Base-by-base conservation (phyloP, 2,888 invertebrate genomes). In the Hypena proboscidalis region DNA sequence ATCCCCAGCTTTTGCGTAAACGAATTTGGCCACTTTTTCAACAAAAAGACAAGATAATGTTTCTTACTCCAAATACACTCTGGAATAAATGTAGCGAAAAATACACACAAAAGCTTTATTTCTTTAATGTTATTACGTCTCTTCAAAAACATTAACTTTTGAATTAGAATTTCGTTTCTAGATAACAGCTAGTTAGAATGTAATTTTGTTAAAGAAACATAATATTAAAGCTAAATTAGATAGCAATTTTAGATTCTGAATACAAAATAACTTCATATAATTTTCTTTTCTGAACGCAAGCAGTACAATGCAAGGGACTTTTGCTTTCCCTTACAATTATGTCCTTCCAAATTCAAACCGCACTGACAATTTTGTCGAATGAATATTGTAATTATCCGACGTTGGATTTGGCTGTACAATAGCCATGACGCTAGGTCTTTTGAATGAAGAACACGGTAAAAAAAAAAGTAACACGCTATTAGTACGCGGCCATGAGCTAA, bases 401-500 rank as follows among this genome's bases (percentile, higher is more conserved):
- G 39, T 41, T 45, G 26, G 25, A 33, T 57, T 61, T 59, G 62
- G 58, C 62, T 58, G 64, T 59, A 63, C 67, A 57, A 64, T 58
- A 54, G 54, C 55, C 55, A 56, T 51, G 67, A 61, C 62, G 54
- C 55, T 54, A 56, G 52, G 67, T 62, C 62, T 67, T 70, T 57
- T 53, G 44, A 59, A 25, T 44, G 46, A 32, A 41, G 13, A 19
- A 27, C 15, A 39, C 34, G 37, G 72, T 71, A 69, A 65, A 68
- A 63, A 66, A 70, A 73, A 73, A 67, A 71, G 76, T 57, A 78
- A 72, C 70, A 75, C 72, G 62, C 61, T 69, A 71, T 59, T 62
- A 67, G 69, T 60, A 74, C 74, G 72, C 67, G 65, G 73, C 72
- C 78, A 72, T 74, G 74, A 75, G 64, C 69, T 73, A 76, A 74